phyloP scores from a whole-genome alignment of 2,888 invertebrate genomes.

The Aspidiotus rigidus region DNA sequence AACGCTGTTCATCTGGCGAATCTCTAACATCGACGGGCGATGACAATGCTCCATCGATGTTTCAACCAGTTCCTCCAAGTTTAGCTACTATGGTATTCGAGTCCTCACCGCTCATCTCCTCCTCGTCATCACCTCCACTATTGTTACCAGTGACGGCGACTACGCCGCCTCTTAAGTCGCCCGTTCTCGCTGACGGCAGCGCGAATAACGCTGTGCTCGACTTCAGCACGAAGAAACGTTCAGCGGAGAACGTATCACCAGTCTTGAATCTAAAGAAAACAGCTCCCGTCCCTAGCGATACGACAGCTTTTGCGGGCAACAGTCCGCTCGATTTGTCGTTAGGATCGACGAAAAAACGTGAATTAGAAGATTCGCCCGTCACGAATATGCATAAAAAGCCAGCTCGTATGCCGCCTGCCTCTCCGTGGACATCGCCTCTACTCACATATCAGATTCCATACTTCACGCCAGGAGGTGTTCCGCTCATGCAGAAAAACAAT shows the following conservation, averaged over 20 bases:
- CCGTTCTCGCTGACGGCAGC: slow-evolving; percentile 45
- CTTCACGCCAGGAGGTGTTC: slow-evolving; percentile 48
- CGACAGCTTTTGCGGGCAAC: slow-evolving; percentile 45
- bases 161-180: slow-evolving; percentile 36
- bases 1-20: slow-evolving; percentile 67
- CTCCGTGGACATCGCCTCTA: slow-evolving; percentile 70
- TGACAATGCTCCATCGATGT: slow-evolving; percentile 34
- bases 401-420: slow-evolving; percentile 34
- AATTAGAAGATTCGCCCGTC: slow-evolving; percentile 19
- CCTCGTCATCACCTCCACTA: slow-evolving; percentile 49
- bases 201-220: slow-evolving; percentile 50
- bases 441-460: slow-evolving; percentile 68
- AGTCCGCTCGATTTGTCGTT: slow-evolving; percentile 35
- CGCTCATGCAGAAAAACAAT: slow-evolving; percentile 6
- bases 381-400: slow-evolving; percentile 17
- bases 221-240: slow-evolving; percentile 65
- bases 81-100: slow-evolving; percentile 59
- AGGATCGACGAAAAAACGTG: slow-evolving; percentile 46
- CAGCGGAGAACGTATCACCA: slow-evolving; percentile 50
- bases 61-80: slow-evolving; percentile 56
- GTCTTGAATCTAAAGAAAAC: slow-evolving; percentile 63
- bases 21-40: slow-evolving; percentile 62
- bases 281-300: slow-evolving; percentile 40
- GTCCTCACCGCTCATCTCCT: slow-evolving; percentile 62
- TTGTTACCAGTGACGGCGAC: slow-evolving; percentile 21